Conservation (phyloP, 2,888 invertebrate genomes). For the Eucera pruinosa region DNA sequence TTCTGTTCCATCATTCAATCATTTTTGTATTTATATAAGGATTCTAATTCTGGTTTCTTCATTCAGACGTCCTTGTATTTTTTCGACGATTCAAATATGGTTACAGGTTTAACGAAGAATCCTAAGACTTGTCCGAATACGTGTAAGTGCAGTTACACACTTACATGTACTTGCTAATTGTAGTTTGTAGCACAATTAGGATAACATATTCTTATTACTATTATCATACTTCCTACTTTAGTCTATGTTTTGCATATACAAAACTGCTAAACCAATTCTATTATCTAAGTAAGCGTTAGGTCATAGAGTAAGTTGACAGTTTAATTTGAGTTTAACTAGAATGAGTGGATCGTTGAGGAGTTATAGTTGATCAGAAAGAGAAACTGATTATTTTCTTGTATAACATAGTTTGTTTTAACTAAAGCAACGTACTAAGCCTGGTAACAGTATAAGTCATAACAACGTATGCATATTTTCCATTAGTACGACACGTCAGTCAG, state of each 20-base stretch:
- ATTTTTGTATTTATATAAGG: background rate
- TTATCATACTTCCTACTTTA: slow-evolving; percentile 6
- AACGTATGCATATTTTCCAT: slow-evolving; percentile 81
- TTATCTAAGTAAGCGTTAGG: slow-evolving; percentile 1
- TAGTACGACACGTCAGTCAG: slow-evolving; percentile 84
- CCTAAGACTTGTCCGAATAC: background rate
- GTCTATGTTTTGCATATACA: background rate
- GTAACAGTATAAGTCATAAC: slow-evolving; percentile 76
- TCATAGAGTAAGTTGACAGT: slow-evolving; percentile 10
- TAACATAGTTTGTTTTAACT: slow-evolving; percentile 42
- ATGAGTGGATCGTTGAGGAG: background rate
- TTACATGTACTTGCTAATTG: slow-evolving; percentile 15
- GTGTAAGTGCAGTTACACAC: background rate
- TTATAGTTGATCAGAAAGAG: background rate
- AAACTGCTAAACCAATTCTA: background rate
- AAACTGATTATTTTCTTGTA: slow-evolving; percentile 25
- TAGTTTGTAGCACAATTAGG: background rate
- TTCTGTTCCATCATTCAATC: background rate
- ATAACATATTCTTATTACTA: background rate
- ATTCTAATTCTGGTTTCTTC: background rate
- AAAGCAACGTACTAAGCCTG: slow-evolving; percentile 62
- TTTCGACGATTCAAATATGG: slow-evolving; percentile 9
- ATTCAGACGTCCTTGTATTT: background rate
- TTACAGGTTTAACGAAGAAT: slow-evolving; percentile 36
- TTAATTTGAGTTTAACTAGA: slow-evolving; percentile 4